A percentile compares a stretch with the other conserved stretches of the same genome.
These are phyloP conservation scores for Acomys russatus DNA, from an alignment of 2,797 vertebrate genomes.

Conservation along the genomic window DNA sequence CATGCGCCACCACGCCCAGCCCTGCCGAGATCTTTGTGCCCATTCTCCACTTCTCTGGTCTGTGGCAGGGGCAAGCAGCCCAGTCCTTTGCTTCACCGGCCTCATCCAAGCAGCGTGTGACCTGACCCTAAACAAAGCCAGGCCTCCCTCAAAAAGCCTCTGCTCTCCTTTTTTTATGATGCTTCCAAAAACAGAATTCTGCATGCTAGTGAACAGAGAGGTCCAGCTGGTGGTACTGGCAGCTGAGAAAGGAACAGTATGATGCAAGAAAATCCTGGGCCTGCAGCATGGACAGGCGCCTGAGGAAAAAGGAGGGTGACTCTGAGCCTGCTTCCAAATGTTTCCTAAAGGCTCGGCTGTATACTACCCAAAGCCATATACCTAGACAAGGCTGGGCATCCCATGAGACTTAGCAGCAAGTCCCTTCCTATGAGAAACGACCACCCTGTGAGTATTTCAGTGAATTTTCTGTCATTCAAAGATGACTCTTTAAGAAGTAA, in stretches of 20 bases:
- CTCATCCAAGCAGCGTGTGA: background rate
- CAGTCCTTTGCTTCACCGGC: background rate
- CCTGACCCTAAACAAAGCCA: background rate
- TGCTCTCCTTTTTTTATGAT: background rate
- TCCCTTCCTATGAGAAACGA: background rate
- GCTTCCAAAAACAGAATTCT: background rate
- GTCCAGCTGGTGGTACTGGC: background rate
- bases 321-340: background rate
- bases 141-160: background rate
- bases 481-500: background rate
- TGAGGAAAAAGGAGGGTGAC: background rate
- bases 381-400: background rate
- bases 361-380: background rate
- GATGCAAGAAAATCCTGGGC: background rate
- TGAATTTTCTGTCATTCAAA: background rate
- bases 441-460: background rate
- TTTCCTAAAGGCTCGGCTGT: background rate
- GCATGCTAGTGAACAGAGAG: background rate
- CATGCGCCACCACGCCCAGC: too few relatives aligned
- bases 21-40: background rate
- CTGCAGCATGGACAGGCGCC: background rate
- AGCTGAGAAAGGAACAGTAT: too few relatives aligned
- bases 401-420: background rate
- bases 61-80: background rate
- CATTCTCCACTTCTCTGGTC: background rate